Base-by-base conservation (phyloP, 1,140 invertebrate genomes). In the Plectrocnemia conspersa region DNA sequence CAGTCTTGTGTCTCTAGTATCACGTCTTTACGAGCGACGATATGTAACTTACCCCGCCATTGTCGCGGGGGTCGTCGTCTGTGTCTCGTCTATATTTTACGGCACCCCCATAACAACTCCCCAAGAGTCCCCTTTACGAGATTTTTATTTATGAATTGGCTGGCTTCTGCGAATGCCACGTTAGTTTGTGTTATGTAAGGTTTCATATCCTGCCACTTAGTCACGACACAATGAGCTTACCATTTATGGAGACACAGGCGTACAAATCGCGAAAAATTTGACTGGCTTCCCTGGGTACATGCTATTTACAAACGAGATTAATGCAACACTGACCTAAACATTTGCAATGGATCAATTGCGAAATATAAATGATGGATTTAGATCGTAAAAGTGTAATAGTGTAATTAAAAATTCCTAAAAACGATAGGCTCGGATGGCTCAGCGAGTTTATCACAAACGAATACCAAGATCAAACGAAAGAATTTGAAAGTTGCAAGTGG, bases 71-170 rank as follows among this genome's bases (percentile, higher is more conserved):
- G 23, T 49, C 38, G 33, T 23, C 19, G 13, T 52, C 49, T 32
- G 29, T 42, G 35, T 41, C 49, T 52, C n/a, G n/a, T n/a, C 23
- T 35, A 52, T 40, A 42, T 42, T 52, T 42, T 42, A 42, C 49
- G 25, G 29, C 25, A 40, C 10, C 36, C 36, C 42, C 42, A 15
- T n/a, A 13, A 3, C 13, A 13, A 15, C 29, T 13, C 23, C 13
- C 24, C 23, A 3, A 25, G 18, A 21, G 25, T 46, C 36, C 36
- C 29, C 50, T 52, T 44, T 49, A 49, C 56, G 52, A 58, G 50
- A 54, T 52, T 58, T 58, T 58, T 58, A 58, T 58, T 58, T 58
- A 58, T 58, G 56, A 54, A 58, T 58, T 58, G 56, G 50, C 46
- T 41, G 52, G 56, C 56, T 58, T 54, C 56, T 41, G 21, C 35